phyloP scores from a whole-genome alignment of 2,113 vertebrate genomes.

The Pollachius pollachius region DNA sequence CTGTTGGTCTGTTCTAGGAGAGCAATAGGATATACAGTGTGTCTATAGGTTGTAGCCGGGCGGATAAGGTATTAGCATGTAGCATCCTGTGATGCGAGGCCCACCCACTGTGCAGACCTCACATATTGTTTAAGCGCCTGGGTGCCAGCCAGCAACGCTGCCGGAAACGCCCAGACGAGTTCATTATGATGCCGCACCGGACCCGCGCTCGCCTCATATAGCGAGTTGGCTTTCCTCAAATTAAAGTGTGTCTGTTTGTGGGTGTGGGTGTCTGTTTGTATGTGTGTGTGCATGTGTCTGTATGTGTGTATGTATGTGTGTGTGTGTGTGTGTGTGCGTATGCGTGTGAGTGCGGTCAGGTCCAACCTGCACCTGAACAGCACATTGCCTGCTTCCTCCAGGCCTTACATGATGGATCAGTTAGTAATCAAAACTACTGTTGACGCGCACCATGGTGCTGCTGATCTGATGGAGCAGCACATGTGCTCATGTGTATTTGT shows the following conservation, averaged over 20 bases:
- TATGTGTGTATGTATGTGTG: conserved; percentile 1
- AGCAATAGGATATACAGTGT: conserved; percentile 40
- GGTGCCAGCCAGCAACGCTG: conserved; percentile 47
- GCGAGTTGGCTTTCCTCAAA: conserved; percentile 18
- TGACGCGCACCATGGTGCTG: no score
- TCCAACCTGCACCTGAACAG: neutral
- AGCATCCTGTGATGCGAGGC: conserved; percentile 55
- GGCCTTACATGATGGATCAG: no score
- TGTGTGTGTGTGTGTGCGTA: conserved; percentile 2
- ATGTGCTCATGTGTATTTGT: neutral
- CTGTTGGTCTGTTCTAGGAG: neutral
- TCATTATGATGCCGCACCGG: conserved; percentile 37
- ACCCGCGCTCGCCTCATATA: conserved; percentile 20
- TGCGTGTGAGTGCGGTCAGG: neutral
- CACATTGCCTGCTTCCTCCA: neutral
- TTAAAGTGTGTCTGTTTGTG: no score
- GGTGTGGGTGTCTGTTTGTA: no score
- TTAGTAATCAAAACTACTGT: no score
- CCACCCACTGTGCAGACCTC: conserved; percentile 61
- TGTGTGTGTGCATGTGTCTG: neutral
- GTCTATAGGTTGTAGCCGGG: conserved; percentile 43
- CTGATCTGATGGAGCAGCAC: no score
- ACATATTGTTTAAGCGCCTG: conserved; percentile 57
- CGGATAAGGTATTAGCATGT: conserved; percentile 58
- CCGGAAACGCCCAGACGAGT: conserved; percentile 44